Conservation (phyloP, 2,888 invertebrate genomes). For the Drosophila affinis region DNA sequence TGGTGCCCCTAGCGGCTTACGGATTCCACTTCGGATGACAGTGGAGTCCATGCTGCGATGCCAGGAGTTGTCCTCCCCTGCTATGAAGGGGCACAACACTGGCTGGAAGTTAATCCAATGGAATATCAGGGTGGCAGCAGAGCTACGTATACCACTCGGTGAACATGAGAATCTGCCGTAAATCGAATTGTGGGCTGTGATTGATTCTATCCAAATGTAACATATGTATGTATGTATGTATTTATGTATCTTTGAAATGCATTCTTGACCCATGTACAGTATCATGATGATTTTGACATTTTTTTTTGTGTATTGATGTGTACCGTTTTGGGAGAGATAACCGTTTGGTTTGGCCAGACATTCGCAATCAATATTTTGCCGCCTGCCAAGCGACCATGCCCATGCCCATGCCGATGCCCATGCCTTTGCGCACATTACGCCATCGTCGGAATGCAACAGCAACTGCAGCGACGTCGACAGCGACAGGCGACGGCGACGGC, state of each 20-base stretch:
- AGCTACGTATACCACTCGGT: too few species aligned
- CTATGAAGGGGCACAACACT: too few species aligned
- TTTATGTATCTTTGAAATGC: background rate
- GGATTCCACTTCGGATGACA: too few species aligned
- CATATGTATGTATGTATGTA: background rate
- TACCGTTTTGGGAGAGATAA: background rate
- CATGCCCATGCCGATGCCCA: background rate
- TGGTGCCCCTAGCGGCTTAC: too few species aligned
- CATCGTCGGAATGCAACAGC: conserved; percentile 53
- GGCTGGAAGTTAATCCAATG: too few species aligned
- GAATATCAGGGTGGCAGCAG: too few species aligned
- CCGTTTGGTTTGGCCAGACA: conserved; percentile 3
- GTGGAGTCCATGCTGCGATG: too few species aligned
- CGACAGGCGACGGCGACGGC: conserved; percentile 22
- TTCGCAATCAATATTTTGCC: conserved; percentile 2
- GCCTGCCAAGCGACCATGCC: background rate
- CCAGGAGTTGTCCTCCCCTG: too few species aligned
- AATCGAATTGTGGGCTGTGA: background rate
- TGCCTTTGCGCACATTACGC: conserved; percentile 65
- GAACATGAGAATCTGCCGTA: too few species aligned
- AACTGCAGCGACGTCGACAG: conserved; percentile 6
- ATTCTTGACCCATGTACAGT: background rate
- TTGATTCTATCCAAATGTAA: background rate
- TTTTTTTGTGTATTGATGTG: background rate
- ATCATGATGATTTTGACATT: background rate